Conservation (phyloP, 2,797 vertebrate genomes). For the Orientallactaga sibirica region DNA sequence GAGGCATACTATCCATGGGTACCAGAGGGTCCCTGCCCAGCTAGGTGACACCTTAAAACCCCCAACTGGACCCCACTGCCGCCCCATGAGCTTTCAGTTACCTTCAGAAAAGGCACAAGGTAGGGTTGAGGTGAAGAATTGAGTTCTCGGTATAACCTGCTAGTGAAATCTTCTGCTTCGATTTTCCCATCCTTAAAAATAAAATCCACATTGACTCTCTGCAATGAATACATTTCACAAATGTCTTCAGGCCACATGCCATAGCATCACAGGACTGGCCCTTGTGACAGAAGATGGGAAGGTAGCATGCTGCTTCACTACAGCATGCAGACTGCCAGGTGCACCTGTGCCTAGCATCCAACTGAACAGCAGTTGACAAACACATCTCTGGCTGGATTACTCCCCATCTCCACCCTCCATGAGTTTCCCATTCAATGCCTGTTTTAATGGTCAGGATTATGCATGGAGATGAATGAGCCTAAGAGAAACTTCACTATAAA, state of each 20-base stretch:
- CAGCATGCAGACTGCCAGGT: background rate
- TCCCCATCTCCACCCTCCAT: no score
- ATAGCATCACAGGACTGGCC: background rate
- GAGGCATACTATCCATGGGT: background rate
- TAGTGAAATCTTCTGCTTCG: conserved; percentile 98
- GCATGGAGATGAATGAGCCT: background rate
- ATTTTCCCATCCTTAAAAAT: conserved; percentile 94
- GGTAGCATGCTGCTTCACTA: accelerated
- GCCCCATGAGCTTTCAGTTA: conserved; percentile 77
- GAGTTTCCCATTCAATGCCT: background rate
- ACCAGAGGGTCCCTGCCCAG: background rate
- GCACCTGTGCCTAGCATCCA: accelerated
- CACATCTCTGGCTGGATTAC: background rate
- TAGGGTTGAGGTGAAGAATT: conserved; percentile 99
- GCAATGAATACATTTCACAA: background rate
- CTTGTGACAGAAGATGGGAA: background rate
- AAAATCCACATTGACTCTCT: conserved; percentile 59
- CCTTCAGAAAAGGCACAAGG: conserved; percentile 99
- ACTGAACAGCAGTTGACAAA: background rate
- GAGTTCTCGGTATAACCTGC: conserved; percentile 97
- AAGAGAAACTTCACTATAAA: background rate
- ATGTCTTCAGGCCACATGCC: background rate
- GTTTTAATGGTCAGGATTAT: background rate
- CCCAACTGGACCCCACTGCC: background rate
- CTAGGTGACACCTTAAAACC: background rate